phyloP scores from a whole-genome alignment of 64 coral and sea anemone species.

The Actinia tenebrosa region DNA sequence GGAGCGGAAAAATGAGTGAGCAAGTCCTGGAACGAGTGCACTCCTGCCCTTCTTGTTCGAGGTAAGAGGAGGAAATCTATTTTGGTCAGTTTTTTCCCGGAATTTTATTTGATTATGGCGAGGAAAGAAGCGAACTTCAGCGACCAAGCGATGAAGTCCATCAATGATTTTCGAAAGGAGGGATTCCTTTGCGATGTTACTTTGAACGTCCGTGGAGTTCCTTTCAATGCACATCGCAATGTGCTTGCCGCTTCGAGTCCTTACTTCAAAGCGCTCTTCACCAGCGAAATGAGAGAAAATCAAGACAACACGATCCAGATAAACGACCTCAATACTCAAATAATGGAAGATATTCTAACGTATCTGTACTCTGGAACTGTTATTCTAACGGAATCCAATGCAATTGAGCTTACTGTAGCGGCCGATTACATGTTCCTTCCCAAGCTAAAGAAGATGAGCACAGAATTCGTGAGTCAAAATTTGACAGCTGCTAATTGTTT shows the following conservation, averaged over 20 bases:
- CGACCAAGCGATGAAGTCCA: constrained; percentile 36
- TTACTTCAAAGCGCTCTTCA: constrained; percentile 72
- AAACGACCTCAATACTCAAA: constrained; percentile 54
- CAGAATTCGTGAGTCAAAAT: constrained; percentile 59
- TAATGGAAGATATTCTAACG: constrained; percentile 56
- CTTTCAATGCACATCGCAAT: constrained; percentile 68
- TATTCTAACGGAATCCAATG: constrained; percentile 38
- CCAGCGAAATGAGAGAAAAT: constrained; percentile 85
- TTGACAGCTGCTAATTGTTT: constrained; percentile 74
- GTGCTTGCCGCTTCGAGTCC: constrained; percentile 71
- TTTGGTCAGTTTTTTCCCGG: background rate
- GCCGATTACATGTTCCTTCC: constrained; percentile 78
- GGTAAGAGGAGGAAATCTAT: background rate
- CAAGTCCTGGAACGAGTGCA: background rate
- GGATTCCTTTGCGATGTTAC: constrained; percentile 75
- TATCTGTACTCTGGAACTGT: constrained; percentile 77
- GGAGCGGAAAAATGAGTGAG: background rate
- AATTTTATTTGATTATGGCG: background rate
- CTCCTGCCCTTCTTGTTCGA: background rate
- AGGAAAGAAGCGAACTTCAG: constrained; percentile 49
- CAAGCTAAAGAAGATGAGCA: constrained; percentile 59
- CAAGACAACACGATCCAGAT: constrained; percentile 62
- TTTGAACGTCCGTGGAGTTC: constrained; percentile 38
- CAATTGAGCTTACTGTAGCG: constrained; percentile 52
- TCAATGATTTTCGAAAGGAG: constrained; percentile 82